Conservation (phyloP, 2,113 vertebrate genomes). For the Anas platyrhynchos region DNA sequence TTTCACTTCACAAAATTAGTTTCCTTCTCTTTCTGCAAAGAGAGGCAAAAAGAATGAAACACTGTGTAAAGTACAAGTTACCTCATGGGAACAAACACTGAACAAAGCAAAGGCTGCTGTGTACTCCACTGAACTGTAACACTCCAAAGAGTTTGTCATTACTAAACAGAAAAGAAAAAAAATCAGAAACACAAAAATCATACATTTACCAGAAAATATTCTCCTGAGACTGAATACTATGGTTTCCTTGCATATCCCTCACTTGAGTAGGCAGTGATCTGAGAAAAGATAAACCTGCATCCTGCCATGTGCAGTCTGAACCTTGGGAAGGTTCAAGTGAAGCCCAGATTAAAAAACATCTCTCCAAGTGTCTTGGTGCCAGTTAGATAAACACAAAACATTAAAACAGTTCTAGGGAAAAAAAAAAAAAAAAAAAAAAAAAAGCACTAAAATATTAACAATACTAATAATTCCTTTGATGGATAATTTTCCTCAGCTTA, state of each 20-base stretch:
- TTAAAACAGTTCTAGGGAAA: neutral
- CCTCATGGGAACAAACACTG: constrained; percentile 31
- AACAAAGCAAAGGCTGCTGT: neutral
- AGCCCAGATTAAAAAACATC: neutral
- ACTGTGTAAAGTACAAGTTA: constrained; percentile 27
- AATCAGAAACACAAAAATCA: neutral
- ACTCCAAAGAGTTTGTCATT: neutral
- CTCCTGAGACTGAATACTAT: neutral
- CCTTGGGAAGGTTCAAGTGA: neutral
- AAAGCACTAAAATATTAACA: neutral
- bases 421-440: neutral
- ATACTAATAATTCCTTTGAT: neutral
- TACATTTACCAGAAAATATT: neutral
- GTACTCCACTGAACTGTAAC: neutral
- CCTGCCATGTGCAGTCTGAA: neutral
- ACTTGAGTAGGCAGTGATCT: neutral
- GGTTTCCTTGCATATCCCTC: neutral
- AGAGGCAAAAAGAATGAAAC: constrained; percentile 16
- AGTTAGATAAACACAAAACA: neutral
- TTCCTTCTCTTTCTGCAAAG: neutral
- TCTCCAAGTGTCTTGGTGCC: neutral
- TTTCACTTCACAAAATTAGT: constrained; percentile 31
- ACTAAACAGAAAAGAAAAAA: neutral
- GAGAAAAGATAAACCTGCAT: neutral
- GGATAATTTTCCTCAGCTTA: neutral